These are phyloP conservation scores for Augochlorella aurata DNA, from an alignment of 2,888 invertebrate species.

Conservation along the genomic window DNA sequence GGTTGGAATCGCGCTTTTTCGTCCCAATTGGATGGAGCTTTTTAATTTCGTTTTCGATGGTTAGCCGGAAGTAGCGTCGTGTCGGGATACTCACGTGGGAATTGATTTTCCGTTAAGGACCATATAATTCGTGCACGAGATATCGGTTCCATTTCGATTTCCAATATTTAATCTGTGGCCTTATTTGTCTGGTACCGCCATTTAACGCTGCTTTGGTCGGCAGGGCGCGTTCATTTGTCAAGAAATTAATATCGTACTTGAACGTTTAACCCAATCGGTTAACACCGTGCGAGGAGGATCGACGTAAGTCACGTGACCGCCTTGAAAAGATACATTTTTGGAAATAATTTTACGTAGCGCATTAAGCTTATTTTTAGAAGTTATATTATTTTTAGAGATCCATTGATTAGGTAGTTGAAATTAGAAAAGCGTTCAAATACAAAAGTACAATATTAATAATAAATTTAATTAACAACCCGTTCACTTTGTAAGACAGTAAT, in stretches of 20 bases:
- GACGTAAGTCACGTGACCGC: background rate
- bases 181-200: conserved; percentile 3
- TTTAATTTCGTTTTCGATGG: conserved; percentile 55
- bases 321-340: background rate
- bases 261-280: background rate
- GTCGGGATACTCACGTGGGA: conserved; percentile 32
- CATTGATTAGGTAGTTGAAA: too few species aligned
- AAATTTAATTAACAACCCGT: too few species aligned
- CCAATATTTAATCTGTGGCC: conserved; percentile 51
- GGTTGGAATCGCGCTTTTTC: conserved; percentile 19
- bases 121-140: conserved; percentile 48
- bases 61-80: conserved; percentile 37
- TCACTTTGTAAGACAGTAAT: too few species aligned
- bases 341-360: background rate
- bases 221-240: conserved; percentile 12
- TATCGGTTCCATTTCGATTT: conserved; percentile 52
- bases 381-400: too few species aligned
- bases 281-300: background rate
- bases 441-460: too few species aligned
- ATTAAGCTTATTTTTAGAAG: background rate
- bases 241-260: conserved; percentile 28
- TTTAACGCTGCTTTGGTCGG: conserved; percentile 2
- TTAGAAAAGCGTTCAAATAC: too few species aligned
- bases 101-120: conserved; percentile 53
- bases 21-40: conserved; percentile 42